Evolutionary conservation across 2,113 vertebrate genomes (phyloP).

Genomic region (Oostethus manadensis): DNA sequence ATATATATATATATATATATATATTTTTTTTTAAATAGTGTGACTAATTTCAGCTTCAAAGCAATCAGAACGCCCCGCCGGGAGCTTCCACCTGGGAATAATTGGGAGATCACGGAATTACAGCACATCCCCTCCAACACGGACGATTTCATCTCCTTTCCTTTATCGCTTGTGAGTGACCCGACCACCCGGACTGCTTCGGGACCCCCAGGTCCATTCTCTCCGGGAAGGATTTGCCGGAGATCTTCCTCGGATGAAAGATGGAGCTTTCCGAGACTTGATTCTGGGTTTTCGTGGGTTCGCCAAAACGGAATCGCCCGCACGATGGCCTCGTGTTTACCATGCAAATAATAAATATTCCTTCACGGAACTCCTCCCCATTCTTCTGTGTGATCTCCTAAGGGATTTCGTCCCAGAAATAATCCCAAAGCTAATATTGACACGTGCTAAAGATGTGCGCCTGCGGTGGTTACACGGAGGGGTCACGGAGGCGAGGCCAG

Average conservation of each 20-base stretch:
- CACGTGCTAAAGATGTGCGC: conserved; percentile 69
- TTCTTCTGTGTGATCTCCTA: conserved; percentile 59
- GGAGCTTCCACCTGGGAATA: conserved; percentile 49
- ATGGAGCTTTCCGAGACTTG: background rate
- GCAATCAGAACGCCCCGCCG: conserved; percentile 37
- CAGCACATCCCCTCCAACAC: conserved; percentile 31
- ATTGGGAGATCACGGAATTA: conserved; percentile 42
- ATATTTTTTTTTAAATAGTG: conserved; percentile 12
- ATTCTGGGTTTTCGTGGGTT: no score
- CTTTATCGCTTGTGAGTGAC: conserved; percentile 19
- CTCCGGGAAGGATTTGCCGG: conserved; percentile 19
- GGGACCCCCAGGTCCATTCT: conserved; percentile 15
- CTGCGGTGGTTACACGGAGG: conserved; percentile 52
- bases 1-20: no score
- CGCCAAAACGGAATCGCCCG: no score
- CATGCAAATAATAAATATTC: conserved; percentile 74
- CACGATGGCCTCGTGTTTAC: conserved; percentile 58
- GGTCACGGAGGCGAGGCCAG: conserved; percentile 51
- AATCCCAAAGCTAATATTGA: conserved; percentile 74
- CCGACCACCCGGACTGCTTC: conserved; percentile 36
- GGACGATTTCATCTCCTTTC: conserved; percentile 21
- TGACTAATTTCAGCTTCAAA: conserved; percentile 47
- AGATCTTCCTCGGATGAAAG: background rate
- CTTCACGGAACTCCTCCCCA: conserved; percentile 64
- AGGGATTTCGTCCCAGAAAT: conserved; percentile 67